These are phyloP conservation scores for Tokudaia muenninki DNA, from an alignment of 2,797 vertebrate genomes.

Conservation along the genomic window DNA sequence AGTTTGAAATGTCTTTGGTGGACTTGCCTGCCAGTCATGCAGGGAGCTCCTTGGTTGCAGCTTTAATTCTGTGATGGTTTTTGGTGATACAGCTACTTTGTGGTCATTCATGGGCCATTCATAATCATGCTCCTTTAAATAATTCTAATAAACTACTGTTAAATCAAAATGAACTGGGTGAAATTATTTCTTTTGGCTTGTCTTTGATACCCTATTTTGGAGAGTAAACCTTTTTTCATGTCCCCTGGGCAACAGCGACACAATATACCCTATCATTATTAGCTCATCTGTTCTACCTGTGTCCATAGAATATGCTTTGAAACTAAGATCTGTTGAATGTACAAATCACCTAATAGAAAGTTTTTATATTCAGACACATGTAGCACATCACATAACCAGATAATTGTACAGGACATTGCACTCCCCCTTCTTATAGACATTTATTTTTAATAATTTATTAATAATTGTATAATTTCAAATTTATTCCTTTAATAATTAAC, in stretches of 20 bases:
- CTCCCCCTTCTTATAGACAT: not conserved
- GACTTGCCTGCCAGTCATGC: too few relatives aligned
- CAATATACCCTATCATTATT: not conserved
- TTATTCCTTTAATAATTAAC: not conserved
- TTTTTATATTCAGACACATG: not conserved
- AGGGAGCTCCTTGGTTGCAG: not conserved
- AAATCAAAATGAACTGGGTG: not conserved
- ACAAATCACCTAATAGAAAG: not conserved
- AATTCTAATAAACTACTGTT: not conserved
- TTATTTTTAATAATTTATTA: not conserved
- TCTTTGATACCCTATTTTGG: not conserved
- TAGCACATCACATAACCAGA: not conserved
- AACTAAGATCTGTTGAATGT: not conserved
- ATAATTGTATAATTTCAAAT: slow-evolving; percentile 17
- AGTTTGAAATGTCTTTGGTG: not conserved
- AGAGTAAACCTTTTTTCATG: too few relatives aligned
- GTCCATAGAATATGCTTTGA: not conserved
- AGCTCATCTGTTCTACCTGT: not conserved
- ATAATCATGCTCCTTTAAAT: not conserved
- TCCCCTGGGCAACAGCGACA: not conserved
- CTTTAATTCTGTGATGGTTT: not conserved
- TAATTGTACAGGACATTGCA: not conserved
- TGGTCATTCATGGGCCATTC: not conserved
- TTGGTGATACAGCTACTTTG: not conserved
- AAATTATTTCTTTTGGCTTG: not conserved